phyloP scores from a whole-genome alignment of 2,797 vertebrate genomes.

The Xiphophorus birchmanni region DNA sequence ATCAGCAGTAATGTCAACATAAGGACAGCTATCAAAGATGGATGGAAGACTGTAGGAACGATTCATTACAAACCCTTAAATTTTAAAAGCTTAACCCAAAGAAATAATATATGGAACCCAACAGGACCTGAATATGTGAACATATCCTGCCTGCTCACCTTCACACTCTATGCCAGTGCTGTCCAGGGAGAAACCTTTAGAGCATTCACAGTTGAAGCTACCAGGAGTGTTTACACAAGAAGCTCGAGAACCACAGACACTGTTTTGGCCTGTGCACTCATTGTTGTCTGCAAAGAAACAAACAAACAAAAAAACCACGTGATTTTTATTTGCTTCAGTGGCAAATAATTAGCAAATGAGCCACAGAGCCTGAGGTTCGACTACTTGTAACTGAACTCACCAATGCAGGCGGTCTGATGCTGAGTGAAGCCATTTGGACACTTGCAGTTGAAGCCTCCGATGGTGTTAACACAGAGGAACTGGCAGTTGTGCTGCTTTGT shows the following conservation, averaged over 20 bases:
- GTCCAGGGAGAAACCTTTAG: conserved; percentile 90
- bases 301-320: not conserved
- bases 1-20: not conserved
- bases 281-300: conserved; percentile 88
- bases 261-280: conserved; percentile 83
- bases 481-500: conserved; percentile 99
- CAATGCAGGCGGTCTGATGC: conserved; percentile 97
- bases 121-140: not conserved
- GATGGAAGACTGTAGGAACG: not conserved
- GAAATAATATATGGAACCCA: not conserved
- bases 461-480: conserved; percentile 98
- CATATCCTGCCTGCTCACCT: conserved; percentile 75
- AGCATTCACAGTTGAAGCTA: conserved; percentile 95
- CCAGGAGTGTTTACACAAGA: conserved; percentile 92
- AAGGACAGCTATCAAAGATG: not conserved
- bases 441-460: conserved; percentile 97
- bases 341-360: not conserved
- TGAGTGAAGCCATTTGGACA: conserved; percentile 97
- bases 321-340: not conserved
- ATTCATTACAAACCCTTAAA: not conserved
- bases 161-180: conserved; percentile 86
- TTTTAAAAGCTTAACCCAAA: not conserved
- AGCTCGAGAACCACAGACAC: conserved; percentile 85
- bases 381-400: conserved; percentile 71
- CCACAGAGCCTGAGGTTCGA: not conserved